These are phyloP conservation scores for Turdus rufiventris DNA, from an alignment of 2,113 vertebrate genomes.

Conservation along the genomic window DNA sequence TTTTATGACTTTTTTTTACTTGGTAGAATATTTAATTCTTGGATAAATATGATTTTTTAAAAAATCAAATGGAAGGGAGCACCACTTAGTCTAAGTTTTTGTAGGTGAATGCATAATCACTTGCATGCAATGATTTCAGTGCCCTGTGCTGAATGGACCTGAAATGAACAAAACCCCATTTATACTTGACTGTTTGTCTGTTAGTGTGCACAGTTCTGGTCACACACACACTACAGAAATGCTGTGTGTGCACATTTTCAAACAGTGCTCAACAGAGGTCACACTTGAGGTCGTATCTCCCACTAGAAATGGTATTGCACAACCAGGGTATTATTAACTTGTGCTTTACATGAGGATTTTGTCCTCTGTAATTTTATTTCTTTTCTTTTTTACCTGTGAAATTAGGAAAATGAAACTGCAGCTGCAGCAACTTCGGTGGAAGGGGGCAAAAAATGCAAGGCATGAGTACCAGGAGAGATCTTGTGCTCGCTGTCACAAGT, in stretches of 20 bases:
- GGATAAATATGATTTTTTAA: background rate
- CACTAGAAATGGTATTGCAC: background rate
- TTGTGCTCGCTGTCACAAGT: conserved; percentile 85
- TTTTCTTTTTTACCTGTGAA: background rate
- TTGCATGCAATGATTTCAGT: background rate
- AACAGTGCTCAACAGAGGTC: background rate
- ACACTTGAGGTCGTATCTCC: background rate
- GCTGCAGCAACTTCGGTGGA: conserved; percentile 81
- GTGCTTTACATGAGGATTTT: background rate
- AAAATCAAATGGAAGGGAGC: background rate
- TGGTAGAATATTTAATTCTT: background rate
- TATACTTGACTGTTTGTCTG: background rate
- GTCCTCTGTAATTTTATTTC: background rate
- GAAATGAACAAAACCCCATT: background rate
- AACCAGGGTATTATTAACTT: background rate
- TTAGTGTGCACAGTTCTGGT: background rate
- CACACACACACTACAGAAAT: background rate
- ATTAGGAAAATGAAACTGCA: conserved; percentile 83
- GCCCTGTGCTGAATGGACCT: background rate
- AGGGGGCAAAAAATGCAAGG: conserved; percentile 58
- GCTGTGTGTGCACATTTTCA: background rate
- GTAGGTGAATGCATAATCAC: background rate
- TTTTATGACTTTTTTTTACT: background rate
- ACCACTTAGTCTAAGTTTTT: background rate
- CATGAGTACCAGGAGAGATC: conserved; percentile 69